A percentile compares a stretch with the other conserved stretches of the same genome.
phyloP scores from a whole-genome alignment of 2,113 vertebrate genomes.

The Carettochelys insculpta region DNA sequence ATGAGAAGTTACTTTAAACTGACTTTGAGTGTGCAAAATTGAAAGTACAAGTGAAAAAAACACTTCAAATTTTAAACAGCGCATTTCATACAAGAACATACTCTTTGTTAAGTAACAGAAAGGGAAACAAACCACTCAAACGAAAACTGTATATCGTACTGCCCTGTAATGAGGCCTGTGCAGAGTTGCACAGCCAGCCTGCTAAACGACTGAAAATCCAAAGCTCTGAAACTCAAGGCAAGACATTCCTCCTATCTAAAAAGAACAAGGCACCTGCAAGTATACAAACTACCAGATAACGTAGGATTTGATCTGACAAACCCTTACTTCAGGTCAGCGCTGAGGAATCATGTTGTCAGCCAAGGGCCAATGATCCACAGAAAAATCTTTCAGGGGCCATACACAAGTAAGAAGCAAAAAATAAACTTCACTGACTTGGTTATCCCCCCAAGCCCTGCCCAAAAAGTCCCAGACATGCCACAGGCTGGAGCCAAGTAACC shows the following conservation, averaged over 20 bases:
- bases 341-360: too few relatives aligned
- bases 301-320: neutral
- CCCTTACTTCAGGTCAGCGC: neutral
- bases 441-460: too few relatives aligned
- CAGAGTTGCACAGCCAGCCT: neutral
- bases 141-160: neutral
- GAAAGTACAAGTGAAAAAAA: too few relatives aligned
- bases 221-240: neutral
- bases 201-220: neutral
- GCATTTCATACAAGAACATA: neutral
- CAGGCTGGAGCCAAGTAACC: too few relatives aligned
- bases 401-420: too few relatives aligned
- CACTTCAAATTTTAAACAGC: neutral
- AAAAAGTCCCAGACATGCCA: too few relatives aligned
- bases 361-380: too few relatives aligned
- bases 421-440: too few relatives aligned
- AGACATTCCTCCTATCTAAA: neutral
- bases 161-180: neutral
- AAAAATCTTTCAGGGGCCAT: too few relatives aligned
- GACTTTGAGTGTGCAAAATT: too few relatives aligned
- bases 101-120: neutral
- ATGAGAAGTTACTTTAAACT: neutral
- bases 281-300: neutral
- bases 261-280: neutral
- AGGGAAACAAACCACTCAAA: neutral